Base-by-base conservation (phyloP, 2,113 vertebrate genomes). In the Anarhynchus alexandrinus region DNA sequence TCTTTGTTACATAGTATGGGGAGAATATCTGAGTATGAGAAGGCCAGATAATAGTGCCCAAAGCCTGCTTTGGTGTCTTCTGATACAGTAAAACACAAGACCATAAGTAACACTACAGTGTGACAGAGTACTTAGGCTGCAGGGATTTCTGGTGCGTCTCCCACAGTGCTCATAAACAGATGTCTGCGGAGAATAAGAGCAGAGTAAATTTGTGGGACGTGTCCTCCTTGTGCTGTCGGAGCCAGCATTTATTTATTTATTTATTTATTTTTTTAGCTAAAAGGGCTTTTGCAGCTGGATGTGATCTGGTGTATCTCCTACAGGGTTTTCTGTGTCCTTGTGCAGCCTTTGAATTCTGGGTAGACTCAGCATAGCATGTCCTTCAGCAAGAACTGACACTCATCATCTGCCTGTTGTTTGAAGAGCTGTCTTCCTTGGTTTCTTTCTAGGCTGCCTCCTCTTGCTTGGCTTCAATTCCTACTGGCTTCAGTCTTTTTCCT, bases 361-460 rank as follows among this genome's bases (percentile, higher is more conserved):
- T 80, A 11, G 20, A 67, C 29, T 43, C 4, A 71, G 36, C 12
- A 27, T 23, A 36, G 4, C 0, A 0, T 87, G 45, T 87, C 32
- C 21, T 82, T 91, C 1, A 1, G 45, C n/a, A 51, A 57, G 84
- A 74, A 65, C 42, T 70, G n/a, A 32, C 18, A 4, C 10, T 87
- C 8, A 12, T 40, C 30, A 54, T 34, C 51, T 86, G 21, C 64
- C 29, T 70, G 27, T 61, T 81, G 34, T 54, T 86, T 32, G 54
- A 86, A 82, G 38, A 78, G 29, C 32, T 38, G 12, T 38, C 45
- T 77, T 55, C 47, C 36, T 66, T 86, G 9, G 2, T 57, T 91
- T 90, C 40, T 49, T 84, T 59, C 23, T 72, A 38, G 47, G 6
- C 3, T 72, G 21, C 27, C 22, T 73, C n/a, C 6, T 12, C 19